Evolutionary conservation across 92 coral and sea anemone genomes (phyloP), one percentile per base, ranked within the genome.

Genomic region (Phenganax stokvisi): DNA sequence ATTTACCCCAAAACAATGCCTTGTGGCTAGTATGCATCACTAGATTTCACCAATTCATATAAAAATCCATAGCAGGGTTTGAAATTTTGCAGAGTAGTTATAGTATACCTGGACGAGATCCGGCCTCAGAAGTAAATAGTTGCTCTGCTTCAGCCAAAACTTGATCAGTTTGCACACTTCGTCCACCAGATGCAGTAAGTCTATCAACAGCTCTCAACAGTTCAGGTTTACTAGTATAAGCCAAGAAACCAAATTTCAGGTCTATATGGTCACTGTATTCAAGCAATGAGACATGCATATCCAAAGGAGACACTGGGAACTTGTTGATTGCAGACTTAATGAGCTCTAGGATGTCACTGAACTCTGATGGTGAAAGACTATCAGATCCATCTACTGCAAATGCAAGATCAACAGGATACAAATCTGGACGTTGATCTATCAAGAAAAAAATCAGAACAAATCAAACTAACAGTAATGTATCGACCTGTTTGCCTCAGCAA

Each of bases 341-440:
- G 47, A 79, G 65, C 17, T 79, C 72, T 51, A 54, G 54, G 62
- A 79, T 28, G 8, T 79, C 11, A 13, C 53, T 51, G 83, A 79
- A 79, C 53, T 79, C 83, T 54, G 69, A 27, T 30, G 54, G 10
- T 3, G 70, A 7, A 53, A 76, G 30, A 64, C 81, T 76, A 56
- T 31, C 56, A 11, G 81, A 76, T 44, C 81, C 81, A 31, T 76
- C 81, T 0, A 76, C 83, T 7, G 89, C 96, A 53, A 91, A 80
- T 71, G 90, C 92, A 30, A 91, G 86, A 62, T 91, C 90, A 10
- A 91, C 87, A 1, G 74, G 76, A 59, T 4, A 68, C 9, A 30
- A 60, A 76, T 67, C 56, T 16, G 61, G 53, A 31, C 31, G 71
- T 25, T 28, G 72, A 64, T 28, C 85, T 75, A 28, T 66, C 76